A percentile compares a stretch with the other conserved stretches of the same genome.
Evolutionary conservation across 2,113 vertebrate species (phyloP).

Genomic region (Malurus melanocephalus): DNA sequence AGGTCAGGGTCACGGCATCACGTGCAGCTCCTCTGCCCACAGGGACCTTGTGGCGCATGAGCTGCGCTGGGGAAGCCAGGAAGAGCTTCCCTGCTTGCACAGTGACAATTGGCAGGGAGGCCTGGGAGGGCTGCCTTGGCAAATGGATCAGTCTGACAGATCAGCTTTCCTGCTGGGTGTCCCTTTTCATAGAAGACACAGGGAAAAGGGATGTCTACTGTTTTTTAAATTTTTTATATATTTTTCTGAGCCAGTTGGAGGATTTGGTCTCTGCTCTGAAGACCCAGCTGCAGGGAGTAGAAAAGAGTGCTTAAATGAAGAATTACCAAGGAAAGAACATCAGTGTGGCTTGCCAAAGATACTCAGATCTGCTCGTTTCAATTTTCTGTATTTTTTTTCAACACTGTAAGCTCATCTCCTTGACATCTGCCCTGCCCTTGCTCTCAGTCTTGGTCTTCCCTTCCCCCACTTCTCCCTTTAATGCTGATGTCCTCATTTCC

Average conservation of each 20-base stretch:
- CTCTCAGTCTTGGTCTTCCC: background rate
- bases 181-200: background rate
- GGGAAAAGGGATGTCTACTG: background rate
- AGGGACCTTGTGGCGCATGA: background rate
- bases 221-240: background rate
- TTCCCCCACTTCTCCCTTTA: background rate
- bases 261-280: background rate
- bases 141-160: background rate
- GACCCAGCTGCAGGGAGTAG: background rate
- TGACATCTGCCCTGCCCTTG: background rate
- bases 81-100: background rate
- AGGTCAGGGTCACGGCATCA: background rate
- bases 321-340: background rate
- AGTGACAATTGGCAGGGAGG: background rate
- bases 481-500: conserved; percentile 16
- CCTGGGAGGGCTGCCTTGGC: background rate
- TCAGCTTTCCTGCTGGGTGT: background rate
- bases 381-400: background rate
- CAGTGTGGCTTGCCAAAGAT: background rate
- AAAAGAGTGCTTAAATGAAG: background rate
- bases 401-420: background rate
- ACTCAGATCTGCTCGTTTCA: background rate
- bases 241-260: background rate
- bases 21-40: background rate
- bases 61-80: background rate